These are phyloP conservation scores for Diadema setosum DNA, from an alignment of 35 echinoderm and acorn worm genomes.

Conservation along the genomic window DNA sequence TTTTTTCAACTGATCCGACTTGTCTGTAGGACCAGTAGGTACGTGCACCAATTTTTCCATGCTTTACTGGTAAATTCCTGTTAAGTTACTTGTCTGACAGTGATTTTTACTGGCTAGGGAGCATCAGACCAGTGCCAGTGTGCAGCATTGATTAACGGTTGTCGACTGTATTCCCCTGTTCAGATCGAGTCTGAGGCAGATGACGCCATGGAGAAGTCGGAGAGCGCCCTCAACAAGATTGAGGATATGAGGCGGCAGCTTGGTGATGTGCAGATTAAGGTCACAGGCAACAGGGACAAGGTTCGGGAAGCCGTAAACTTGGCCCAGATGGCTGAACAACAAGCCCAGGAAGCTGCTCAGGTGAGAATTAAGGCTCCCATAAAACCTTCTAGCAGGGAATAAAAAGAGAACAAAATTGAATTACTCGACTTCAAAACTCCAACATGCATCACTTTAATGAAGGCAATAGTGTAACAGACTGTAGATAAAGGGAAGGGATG, in stretches of 20 bases:
- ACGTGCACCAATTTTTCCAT: too few species aligned
- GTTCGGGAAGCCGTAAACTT: conserved; percentile 37
- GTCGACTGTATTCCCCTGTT: not conserved
- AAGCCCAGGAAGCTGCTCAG: conserved; percentile 38
- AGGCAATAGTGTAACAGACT: too few species aligned
- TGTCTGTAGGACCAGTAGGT: too few species aligned
- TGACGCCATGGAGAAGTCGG: conserved; percentile 59
- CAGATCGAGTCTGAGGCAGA: conserved; percentile 66
- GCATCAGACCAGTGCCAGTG: too few species aligned
- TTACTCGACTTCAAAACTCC: too few species aligned
- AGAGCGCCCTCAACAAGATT: conserved; percentile 35
- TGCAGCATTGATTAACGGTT: too few species aligned
- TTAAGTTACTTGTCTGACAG: not conserved
- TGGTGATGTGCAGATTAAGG: conserved; percentile 35
- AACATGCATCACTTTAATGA: too few species aligned
- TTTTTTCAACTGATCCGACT: too few species aligned
- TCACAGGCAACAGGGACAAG: conserved; percentile 72
- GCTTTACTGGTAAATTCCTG: not conserved
- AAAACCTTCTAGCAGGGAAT: too few species aligned
- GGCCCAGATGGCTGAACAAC: conserved; percentile 46
- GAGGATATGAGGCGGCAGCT: conserved; percentile 64
- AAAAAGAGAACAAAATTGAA: too few species aligned
- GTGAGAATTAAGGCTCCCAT: too few species aligned
- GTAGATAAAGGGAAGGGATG: too few species aligned
- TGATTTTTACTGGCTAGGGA: not conserved